Evolutionary conservation across 2,888 invertebrate genomes (phyloP), one percentile per base, ranked within the genome.

Genomic region (Elmis aenea): DNA sequence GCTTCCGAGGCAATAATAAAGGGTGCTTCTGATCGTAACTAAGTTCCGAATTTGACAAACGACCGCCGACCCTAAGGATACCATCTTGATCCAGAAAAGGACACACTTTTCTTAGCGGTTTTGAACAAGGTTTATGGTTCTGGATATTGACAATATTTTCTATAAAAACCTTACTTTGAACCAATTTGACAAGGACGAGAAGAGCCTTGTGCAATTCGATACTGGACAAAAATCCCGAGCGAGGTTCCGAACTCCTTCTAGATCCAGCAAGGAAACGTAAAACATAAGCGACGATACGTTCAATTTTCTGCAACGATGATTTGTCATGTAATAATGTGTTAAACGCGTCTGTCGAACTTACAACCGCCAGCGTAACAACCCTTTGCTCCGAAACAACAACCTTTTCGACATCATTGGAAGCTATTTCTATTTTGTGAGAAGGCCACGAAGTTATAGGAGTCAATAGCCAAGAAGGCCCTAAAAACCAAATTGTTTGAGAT

Each of bases 31-130:
- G 14, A 12, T 18, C 27, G 30, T 21, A 39, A 2, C 23, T 9
- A 1, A 42, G 13, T 10, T 23, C n/a, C 12, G 45, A 13, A 16
- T 45, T 16, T 10, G 5, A 8, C 13, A 45, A 15, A 6, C 42
- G 26, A 12, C 38, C 42, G 8, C 45, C 42, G 6, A 45, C 38
- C 12, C 42, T 18, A 2, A 45, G 5, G 9, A 45, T 16, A 12
- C 25, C 33, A 6, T 38, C 12, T 6, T 30, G 5, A 12, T 45
- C 35, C 11, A 45, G 13, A 27, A 45, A 45, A 2, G 38, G 25
- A 28, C n/a, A 14, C 10, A 44, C 16, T 12, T 30, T 38, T 1
- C 28, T 27, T 6, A 39, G 20, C 12, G 9, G 8, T 13, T 26
- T 29, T 6, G 38, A 13, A 21, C 15, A 26, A 21, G 2, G n/a